phyloP scores from a whole-genome alignment of 2,888 invertebrate species.

The Coelinius sp. region DNA sequence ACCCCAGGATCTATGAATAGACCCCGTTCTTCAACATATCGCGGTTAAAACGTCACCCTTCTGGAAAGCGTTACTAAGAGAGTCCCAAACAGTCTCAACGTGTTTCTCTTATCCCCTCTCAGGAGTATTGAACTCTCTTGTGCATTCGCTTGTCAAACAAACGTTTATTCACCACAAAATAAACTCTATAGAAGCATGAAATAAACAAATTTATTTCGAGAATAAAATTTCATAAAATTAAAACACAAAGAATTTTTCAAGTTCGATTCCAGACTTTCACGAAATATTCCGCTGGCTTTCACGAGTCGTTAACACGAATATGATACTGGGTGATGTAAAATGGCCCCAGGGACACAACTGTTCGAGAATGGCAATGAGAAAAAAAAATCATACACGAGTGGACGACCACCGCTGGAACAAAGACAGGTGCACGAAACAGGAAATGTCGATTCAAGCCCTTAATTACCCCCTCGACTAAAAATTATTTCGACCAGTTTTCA shows the following conservation, averaged over 20 bases:
- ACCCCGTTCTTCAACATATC: slow-evolving; percentile 15
- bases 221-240: neutral
- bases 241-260: neutral
- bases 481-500: neutral
- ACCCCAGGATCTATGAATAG: slow-evolving; percentile 19
- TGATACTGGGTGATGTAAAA: slow-evolving; percentile 20
- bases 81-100: slow-evolving; percentile 6
- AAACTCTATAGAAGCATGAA: neutral
- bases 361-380: neutral
- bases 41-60: slow-evolving; percentile 18
- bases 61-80: slow-evolving; percentile 17
- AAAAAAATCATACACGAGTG: neutral
- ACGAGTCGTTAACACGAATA: slow-evolving; percentile 24
- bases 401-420: neutral
- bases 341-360: slow-evolving; percentile 10
- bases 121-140: slow-evolving; percentile 11
- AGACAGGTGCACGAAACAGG: slow-evolving; percentile 21
- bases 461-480: neutral
- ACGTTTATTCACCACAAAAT: neutral
- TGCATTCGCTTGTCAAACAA: neutral
- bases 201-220: neutral
- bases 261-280: neutral
- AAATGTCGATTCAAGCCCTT: slow-evolving; percentile 6
- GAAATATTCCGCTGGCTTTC: slow-evolving; percentile 19
- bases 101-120: neutral